Percentiles rank a stretch among this genome's conserved stretches.
Conservation (phyloP, 2,113 vertebrate genomes). For the Podarcis cretensis region DNA sequence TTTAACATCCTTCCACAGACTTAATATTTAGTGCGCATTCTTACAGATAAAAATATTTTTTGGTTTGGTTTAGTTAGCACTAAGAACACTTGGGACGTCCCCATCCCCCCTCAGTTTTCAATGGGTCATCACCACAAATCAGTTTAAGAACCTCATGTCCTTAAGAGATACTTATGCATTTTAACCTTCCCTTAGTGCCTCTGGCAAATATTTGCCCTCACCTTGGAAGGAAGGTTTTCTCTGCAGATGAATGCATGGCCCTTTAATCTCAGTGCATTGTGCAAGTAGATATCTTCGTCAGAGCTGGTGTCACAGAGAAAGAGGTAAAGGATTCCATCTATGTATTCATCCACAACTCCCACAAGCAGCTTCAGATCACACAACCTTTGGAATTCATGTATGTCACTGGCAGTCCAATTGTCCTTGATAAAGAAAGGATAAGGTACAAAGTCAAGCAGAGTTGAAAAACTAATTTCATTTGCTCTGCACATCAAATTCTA, state of each 20-base stretch:
- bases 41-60: not conserved
- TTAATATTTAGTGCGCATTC: not conserved
- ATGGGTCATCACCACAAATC: not conserved
- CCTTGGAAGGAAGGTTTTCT: constrained; percentile 74
- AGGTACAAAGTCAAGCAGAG: not conserved
- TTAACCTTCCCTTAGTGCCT: not conserved
- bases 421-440: constrained; percentile 68
- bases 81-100: not conserved
- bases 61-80: not conserved
- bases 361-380: constrained; percentile 84
- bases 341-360: constrained; percentile 84
- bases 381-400: constrained; percentile 79
- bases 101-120: not conserved
- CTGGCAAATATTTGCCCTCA: constrained; percentile 9
- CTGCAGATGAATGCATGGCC: constrained; percentile 80
- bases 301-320: constrained; percentile 91
- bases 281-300: constrained; percentile 86
- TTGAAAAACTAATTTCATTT: not conserved
- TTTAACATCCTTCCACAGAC: not conserved
- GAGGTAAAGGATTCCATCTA: constrained; percentile 82
- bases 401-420: constrained; percentile 82
- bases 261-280: constrained; percentile 76
- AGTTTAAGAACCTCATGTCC: not conserved
- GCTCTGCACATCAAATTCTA: not conserved
- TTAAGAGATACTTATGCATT: not conserved